Base-by-base conservation (phyloP, 2,888 invertebrate species). In the Harmothoe impar region DNA sequence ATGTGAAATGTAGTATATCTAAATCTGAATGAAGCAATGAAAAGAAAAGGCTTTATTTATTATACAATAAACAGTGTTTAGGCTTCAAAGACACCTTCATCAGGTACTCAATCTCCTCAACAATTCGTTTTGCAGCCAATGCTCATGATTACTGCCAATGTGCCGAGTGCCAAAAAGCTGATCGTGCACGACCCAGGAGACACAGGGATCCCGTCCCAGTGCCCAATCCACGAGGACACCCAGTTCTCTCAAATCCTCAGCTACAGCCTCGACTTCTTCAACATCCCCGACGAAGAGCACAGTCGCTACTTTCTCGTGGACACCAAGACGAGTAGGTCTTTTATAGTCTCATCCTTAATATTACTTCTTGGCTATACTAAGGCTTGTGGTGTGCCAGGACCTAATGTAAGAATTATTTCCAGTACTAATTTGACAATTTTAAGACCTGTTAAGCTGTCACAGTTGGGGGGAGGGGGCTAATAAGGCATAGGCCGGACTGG, bases 91-190 rank as follows among this genome's bases (percentile, higher is more conserved):
- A n/a, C n/a, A n/a, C n/a, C n/a, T n/a, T n/a, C n/a, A n/a, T n/a
- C n/a, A n/a, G n/a, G n/a, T n/a, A n/a, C n/a, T n/a, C n/a, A n/a
- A n/a, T n/a, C n/a, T n/a, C n/a, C n/a, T n/a, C n/a, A n/a, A n/a
- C n/a, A n/a, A n/a, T n/a, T n/a, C n/a, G n/a, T n/a, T 54, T 94
- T 95, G 86, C 93, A 96, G 96, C 96, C 99, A 0, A 99, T 99
- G 0, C 98, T 99, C 94, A 96, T 99, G 92, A 97, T 99, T 0
- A 99, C 99, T 0, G 99, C 99, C 5, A 99, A 99, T 96, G 99
- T 99, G 25, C 99, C 99, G 0, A 99, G 99, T 0, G 99, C 99
- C 0, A 99, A 99, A 96, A 99, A 99, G 96, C 99, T 99, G 92
- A 98, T 99, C 91, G 99, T 99, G 0, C 99, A 99, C 96, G 99